Percentiles rank a stretch among this genome's conserved stretches.
Evolutionary conservation across 2,888 invertebrate species (phyloP).

Genomic region (Trissolcus brochymenae): DNA sequence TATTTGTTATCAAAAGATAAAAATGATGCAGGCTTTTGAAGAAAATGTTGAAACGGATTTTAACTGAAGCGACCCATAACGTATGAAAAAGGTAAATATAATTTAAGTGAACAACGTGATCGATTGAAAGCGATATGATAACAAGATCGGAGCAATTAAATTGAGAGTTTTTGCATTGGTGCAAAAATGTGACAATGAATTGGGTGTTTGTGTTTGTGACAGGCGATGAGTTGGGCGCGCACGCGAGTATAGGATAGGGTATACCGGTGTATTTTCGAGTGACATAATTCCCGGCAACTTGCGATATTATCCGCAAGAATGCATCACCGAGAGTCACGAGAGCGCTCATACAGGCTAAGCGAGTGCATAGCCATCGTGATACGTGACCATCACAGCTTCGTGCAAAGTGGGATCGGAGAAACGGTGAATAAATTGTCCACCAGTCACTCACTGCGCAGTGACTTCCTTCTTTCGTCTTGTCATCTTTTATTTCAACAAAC

Average conservation of each 20-base stretch:
- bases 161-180: constrained; percentile 13
- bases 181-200: constrained; percentile 19
- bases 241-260: constrained; percentile 41
- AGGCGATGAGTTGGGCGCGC: constrained; percentile 31
- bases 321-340: constrained; percentile 55
- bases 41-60: constrained; percentile 38
- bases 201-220: constrained; percentile 10
- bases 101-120: constrained; percentile 24
- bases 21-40: too few relatives aligned
- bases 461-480: constrained; percentile 50
- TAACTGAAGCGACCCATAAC: background rate
- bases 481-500: constrained; percentile 55
- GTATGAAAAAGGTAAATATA: constrained; percentile 17
- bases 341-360: constrained; percentile 13
- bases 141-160: constrained; percentile 30
- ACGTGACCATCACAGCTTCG: constrained; percentile 53
- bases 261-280: constrained; percentile 56
- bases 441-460: constrained; percentile 27
- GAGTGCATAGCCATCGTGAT: constrained; percentile 35
- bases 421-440: constrained; percentile 50
- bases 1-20: too few relatives aligned
- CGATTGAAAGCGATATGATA: constrained; percentile 21
- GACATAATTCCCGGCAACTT: constrained; percentile 60
- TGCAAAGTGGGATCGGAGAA: constrained; percentile 46
- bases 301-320: constrained; percentile 57